These are phyloP conservation scores for Hoplostethus atlanticus DNA, from an alignment of 2,797 vertebrate species.

Conservation along the genomic window DNA sequence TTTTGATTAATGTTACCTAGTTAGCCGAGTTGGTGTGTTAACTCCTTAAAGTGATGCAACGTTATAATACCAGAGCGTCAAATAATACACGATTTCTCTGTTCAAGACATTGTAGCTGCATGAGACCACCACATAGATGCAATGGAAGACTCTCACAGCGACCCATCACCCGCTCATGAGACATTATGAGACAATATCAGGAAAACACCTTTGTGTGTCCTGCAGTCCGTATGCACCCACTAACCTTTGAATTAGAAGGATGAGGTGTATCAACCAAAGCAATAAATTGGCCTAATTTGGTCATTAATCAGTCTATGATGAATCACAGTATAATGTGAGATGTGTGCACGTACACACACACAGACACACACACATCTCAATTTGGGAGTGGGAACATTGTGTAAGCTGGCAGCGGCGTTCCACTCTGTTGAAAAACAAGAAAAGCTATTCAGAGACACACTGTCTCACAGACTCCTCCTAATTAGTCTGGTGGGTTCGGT, in stretches of 20 bases:
- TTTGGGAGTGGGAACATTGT: not conserved
- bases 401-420: not conserved
- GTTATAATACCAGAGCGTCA: no score
- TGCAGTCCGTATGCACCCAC: slow-evolving; percentile 16
- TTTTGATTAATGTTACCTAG: no score
- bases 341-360: not conserved
- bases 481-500: not conserved
- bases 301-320: slow-evolving; percentile 12
- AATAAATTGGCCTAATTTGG: slow-evolving; percentile 11
- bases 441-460: not conserved
- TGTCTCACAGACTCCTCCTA: not conserved
- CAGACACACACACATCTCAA: not conserved
- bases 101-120: no score
- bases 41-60: no score
- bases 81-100: no score
- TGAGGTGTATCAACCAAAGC: not conserved
- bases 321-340: not conserved
- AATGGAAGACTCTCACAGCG: no score
- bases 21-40: no score
- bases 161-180: no score
- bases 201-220: not conserved
- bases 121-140: no score
- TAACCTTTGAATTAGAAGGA: slow-evolving; percentile 18
- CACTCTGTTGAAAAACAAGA: not conserved
- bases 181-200: not conserved